Evolutionary conservation across 2,113 vertebrate genomes (phyloP).

Genomic region (Neodontobutis hainanensis): DNA sequence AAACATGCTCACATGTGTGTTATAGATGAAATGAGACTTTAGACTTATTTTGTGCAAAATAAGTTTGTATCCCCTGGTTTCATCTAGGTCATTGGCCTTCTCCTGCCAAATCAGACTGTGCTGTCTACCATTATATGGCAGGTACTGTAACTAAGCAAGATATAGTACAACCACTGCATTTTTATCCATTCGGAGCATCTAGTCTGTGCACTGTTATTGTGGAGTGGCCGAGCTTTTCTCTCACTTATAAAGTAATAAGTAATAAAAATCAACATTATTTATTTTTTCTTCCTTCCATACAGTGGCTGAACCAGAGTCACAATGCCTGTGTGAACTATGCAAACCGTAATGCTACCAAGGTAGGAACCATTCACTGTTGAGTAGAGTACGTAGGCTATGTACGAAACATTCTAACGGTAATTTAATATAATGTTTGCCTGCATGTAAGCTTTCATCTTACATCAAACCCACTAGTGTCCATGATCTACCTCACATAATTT

Average conservation of each 20-base stretch:
- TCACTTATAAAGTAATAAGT: neutral
- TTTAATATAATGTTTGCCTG: no score
- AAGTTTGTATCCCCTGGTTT: slow-evolving; percentile 66
- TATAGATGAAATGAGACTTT: slow-evolving; percentile 53
- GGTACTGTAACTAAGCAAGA: slow-evolving; percentile 76
- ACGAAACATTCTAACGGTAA: no score
- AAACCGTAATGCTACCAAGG: slow-evolving; percentile 98
- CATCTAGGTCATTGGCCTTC: slow-evolving; percentile 94
- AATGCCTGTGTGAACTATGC: slow-evolving; percentile 98
- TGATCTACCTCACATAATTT: no score
- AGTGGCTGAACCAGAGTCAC: slow-evolving; percentile 99
- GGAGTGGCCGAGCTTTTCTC: slow-evolving; percentile 12
- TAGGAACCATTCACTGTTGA: slow-evolving; percentile 43
- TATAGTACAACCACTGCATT: slow-evolving; percentile 41
- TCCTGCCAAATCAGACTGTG: slow-evolving; percentile 96
- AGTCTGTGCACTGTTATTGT: slow-evolving; percentile 10
- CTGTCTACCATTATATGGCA: slow-evolving; percentile 97
- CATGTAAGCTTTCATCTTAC: no score
- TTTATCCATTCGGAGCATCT: slow-evolving; percentile 35
- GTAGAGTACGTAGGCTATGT: neutral
- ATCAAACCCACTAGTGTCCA: no score
- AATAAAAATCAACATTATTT: neutral
- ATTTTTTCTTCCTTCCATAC: slow-evolving; percentile 36
- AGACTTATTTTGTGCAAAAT: slow-evolving; percentile 64
- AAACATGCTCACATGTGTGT: slow-evolving; percentile 38